Base-by-base conservation (phyloP, 2,888 invertebrate genomes). In the Brachyptera risi region DNA sequence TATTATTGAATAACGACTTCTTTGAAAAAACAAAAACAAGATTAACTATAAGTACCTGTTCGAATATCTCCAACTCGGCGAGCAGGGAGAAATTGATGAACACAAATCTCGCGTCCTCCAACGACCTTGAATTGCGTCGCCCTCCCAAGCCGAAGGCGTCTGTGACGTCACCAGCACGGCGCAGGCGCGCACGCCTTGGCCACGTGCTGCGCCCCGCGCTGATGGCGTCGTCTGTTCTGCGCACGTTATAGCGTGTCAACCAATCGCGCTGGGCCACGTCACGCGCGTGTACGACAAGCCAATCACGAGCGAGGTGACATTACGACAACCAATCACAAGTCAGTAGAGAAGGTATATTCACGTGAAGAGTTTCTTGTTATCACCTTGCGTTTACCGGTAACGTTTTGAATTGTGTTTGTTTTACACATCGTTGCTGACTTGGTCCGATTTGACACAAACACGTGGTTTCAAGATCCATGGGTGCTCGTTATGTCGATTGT, bases 11-110 rank as follows among this genome's bases (percentile, higher is more conserved):
- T n/a, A n/a, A n/a, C n/a, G n/a, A n/a, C n/a, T n/a, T n/a, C n/a
- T n/a, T n/a, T n/a, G n/a, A n/a, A n/a, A n/a, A n/a, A n/a, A n/a
- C n/a, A n/a, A n/a, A n/a, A n/a, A n/a, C n/a, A n/a, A n/a, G n/a
- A n/a, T n/a, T n/a, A n/a, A n/a, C n/a, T n/a, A n/a, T n/a, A 56
- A 38, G 27, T 78, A 87, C 87, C 85, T 83, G 79, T 74, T 87
- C 86, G 72, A 87, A 86, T 71, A 79, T 78, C 63, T 74, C 76
- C 65, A 86, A 79, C 69, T 85, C 81, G 9, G 80, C 81, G 69
- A 84, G 76, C 66, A 87, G 78, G 63, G 80, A 75, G 71, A 78
- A 83, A 72, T 83, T 85, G 69, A 87, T 78, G 71, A 83, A 83
- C 68, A 87, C 78, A 72, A 82, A 86, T 66, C 85, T 76, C 9